Evolutionary conservation across 2,888 invertebrate genomes (phyloP), one percentile per base, ranked within the genome.

Genomic region (Leptodirus hochenwartii): DNA sequence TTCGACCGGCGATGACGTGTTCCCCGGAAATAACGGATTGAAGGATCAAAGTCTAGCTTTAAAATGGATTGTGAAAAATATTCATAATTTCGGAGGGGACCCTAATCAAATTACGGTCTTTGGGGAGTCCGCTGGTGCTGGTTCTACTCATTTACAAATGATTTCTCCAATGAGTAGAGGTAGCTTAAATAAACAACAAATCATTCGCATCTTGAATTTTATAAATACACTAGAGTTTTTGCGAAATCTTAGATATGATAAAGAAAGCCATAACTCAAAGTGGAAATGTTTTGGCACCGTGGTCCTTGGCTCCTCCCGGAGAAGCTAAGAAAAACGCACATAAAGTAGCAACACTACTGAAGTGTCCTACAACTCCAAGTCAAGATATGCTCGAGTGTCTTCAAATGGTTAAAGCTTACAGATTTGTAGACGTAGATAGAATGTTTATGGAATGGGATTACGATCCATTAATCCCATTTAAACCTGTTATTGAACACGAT

Each of bases 381-480:
- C 34, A 50, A 5, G 47, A 53, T 9, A 61, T 73, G 49, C 40
- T 79, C 1, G 50, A 59, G 1, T 80, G 81, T 46, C 56, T 79
- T 12, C 62, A 69, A n/a, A 54, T 51, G 17, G 66, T 67, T 39
- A 60, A 66, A 15, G 69, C 75, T 8, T 52, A 58, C 25, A 66
- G 71, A 6, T 66, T 80, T 29, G 70, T 77, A 9, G 61, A 59
- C 31, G 67, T 71, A 2, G 69, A 78, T 46, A 67, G 62, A 39
- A 51, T 57, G 25, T 74, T 77, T 47, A 71, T 73, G 58, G 59
- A 63, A 32, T 80, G 76, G 72, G 77, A 77, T 45, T 70, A 69
- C 39, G 76, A 80, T 51, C 76, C 80, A 1, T 74, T 78, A 71
- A 74, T 80, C 36, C 73, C 79, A 1, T 81, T 81, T 46, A 74